phyloP scores from a whole-genome alignment of 2,797 vertebrate species.

The Sternotherus odoratus region DNA sequence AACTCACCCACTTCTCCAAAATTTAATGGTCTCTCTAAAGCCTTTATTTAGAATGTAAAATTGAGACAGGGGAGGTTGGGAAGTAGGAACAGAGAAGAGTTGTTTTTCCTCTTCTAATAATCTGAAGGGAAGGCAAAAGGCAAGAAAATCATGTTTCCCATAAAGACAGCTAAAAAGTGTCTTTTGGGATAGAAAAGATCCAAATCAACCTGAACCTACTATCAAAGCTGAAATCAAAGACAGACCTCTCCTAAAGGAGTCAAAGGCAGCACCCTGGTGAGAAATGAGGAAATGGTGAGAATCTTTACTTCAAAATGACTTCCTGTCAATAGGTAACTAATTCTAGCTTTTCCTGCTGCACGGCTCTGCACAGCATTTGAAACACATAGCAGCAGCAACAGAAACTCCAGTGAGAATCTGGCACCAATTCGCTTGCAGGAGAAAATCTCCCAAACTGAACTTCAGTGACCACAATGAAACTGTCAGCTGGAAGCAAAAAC shows the following conservation, averaged over 20 bases:
- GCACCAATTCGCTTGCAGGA: neutral
- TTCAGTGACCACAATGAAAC: neutral
- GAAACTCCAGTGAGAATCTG: slow-evolving; percentile 3
- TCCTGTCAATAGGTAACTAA: neutral
- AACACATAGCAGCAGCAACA: neutral
- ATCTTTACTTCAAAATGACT: neutral
- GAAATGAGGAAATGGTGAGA: neutral
- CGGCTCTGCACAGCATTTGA: neutral
- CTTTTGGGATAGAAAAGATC: neutral
- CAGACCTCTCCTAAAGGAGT: neutral
- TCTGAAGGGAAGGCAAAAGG: neutral
- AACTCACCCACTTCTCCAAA: neutral
- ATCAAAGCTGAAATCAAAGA: neutral
- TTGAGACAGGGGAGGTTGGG: neutral
- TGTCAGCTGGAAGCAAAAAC: neutral
- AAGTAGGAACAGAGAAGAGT: neutral
- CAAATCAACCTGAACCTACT: neutral
- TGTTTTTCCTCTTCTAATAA: neutral
- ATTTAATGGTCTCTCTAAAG: neutral
- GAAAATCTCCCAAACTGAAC: neutral
- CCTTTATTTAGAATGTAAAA: neutral
- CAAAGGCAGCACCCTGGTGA: neutral
- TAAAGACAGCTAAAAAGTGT: neutral
- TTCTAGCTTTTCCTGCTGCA: neutral
- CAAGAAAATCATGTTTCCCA: neutral